These are phyloP conservation scores for Meloidogyne floridensis DNA, from an alignment of 1,140 invertebrate genomes.

Conservation along the genomic window DNA sequence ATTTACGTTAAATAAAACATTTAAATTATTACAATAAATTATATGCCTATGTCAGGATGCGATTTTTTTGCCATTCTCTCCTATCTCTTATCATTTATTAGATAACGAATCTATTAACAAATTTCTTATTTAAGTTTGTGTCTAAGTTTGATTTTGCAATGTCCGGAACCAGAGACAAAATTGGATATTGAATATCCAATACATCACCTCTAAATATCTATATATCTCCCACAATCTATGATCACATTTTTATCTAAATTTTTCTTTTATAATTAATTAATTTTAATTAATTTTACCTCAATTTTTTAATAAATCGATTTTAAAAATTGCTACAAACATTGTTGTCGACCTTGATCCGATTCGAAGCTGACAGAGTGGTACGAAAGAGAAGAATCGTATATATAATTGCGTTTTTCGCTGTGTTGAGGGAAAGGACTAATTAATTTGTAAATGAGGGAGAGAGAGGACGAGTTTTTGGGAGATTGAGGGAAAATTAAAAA, in stretches of 20 bases:
- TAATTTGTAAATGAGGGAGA: slow-evolving; percentile 8
- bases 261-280: not conserved
- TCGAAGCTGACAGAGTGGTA: not conserved
- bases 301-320: not conserved
- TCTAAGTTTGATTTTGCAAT: too few species aligned
- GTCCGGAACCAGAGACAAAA: too few species aligned
- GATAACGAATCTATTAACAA: too few species aligned
- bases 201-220: too few species aligned
- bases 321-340: not conserved
- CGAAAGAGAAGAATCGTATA: not conserved
- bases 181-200: too few species aligned
- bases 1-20: too few species aligned
- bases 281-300: slow-evolving; percentile 10
- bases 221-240: too few species aligned
- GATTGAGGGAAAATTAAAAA: not conserved
- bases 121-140: too few species aligned
- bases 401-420: slow-evolving; percentile 8
- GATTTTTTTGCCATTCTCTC: too few species aligned
- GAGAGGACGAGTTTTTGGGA: not conserved
- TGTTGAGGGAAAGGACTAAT: slow-evolving; percentile 1
- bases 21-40: too few species aligned
- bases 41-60: too few species aligned
- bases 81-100: too few species aligned
- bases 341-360: slow-evolving; percentile 2
- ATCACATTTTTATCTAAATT: not conserved